A percentile compares a stretch with the other conserved stretches of the same genome.
Evolutionary conservation across 2,888 invertebrate genomes (phyloP).

Genomic region (Sepiola atlantica): DNA sequence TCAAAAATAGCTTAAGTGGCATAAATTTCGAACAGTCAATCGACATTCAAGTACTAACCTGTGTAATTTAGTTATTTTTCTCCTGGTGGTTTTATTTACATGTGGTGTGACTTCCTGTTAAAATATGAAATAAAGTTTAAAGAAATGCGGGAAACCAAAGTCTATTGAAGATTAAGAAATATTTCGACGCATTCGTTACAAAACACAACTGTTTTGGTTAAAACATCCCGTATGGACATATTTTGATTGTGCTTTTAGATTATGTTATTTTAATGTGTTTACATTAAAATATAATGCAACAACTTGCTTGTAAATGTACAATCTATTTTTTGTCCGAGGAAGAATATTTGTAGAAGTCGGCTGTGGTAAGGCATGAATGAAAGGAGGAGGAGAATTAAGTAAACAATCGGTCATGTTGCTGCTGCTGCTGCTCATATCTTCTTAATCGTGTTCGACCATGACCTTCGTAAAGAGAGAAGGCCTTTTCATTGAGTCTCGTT

Average conservation of each 20-base stretch:
- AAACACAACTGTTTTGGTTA: background rate
- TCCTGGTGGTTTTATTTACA: background rate
- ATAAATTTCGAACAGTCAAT: too few relatives aligned
- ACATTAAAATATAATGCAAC: background rate
- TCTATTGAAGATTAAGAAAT: background rate
- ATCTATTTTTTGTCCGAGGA: background rate
- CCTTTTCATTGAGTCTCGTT: too few relatives aligned
- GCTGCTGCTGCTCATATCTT: too few relatives aligned
- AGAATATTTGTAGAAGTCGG: background rate
- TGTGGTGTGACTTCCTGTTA: background rate
- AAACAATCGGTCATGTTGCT: too few relatives aligned
- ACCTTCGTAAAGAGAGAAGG: too few relatives aligned
- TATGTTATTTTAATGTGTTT: background rate
- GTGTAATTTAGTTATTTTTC: background rate
- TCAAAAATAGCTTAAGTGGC: too few relatives aligned
- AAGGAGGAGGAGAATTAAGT: background rate
- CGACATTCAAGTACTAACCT: background rate
- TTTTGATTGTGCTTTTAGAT: background rate
- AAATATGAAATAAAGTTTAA: background rate
- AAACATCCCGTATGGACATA: background rate
- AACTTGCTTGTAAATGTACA: background rate
- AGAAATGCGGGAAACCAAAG: background rate
- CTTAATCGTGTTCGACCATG: background rate
- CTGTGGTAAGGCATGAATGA: background rate
- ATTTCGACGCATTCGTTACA: background rate